Evolutionary conservation across 2,888 invertebrate genomes (phyloP), one percentile per base, ranked within the genome.

Genomic region (Ormyrus labotus): DNA sequence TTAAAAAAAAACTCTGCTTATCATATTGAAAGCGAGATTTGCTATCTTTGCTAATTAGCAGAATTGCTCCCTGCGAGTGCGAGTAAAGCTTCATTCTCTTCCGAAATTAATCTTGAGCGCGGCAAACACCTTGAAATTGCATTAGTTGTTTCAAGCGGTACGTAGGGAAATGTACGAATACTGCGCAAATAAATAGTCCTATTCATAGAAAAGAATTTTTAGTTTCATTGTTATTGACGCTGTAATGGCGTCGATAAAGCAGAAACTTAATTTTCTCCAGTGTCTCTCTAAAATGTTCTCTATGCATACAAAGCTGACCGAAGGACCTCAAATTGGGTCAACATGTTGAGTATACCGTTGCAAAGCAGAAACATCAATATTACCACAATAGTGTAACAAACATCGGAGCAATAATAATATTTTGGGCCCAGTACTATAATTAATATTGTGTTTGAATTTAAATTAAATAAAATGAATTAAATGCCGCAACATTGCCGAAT

Each of bases 291-390:
- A 77, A 75, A 74, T 70, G 34, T 55, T 65, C 64, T 65, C 64
- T 64, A 64, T 74, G 79, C 69, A 74, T 74, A 74, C 64, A 60
- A 70, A 74, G 53, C 63, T 80, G 68, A 76, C 71, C 76, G 50
- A 13, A 71, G 55, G 45, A 72, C 51, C 61, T 71, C 34, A 63
- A 80, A 63, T 67, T 77, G 45, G 76, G 72, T 80, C 80, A 80
- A 63, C 60, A 60, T 75, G 74, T 70, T 64, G 53, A 74, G 11
- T 45, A 58, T 13, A 70, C 51, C 48, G 53, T 75, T 75, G 61
- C 60, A 75, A 75, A 75, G 34, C 64, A 13, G 10, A 64, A 13
- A 19, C 55, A 60, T 65, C 55, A 71, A 74, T 70, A 70, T 74
- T 75, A 61, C 47, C 58, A 71, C 57, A 68, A 19, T 57, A 57